A percentile compares a stretch with the other conserved stretches of the same genome.
Evolutionary conservation across 2,113 vertebrate species (phyloP).

Genomic region (Phocoena sinus): DNA sequence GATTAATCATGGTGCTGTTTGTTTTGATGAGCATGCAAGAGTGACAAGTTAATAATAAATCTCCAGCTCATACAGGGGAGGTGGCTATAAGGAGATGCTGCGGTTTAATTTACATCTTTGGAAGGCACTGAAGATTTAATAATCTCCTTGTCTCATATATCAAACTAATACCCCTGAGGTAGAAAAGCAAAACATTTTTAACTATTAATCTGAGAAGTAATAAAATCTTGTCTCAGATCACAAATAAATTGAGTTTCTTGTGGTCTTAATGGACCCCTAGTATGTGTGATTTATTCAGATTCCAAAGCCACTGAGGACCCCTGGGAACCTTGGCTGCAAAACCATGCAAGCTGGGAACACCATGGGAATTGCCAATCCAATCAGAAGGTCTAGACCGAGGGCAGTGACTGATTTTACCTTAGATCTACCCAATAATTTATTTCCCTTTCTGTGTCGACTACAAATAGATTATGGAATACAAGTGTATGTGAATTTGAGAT

Average conservation of each 20-base stretch:
- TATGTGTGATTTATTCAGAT: constrained; percentile 8
- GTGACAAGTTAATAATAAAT: constrained; percentile 67
- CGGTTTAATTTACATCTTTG: constrained; percentile 74
- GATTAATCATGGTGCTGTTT: constrained; percentile 55
- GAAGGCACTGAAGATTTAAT: constrained; percentile 74
- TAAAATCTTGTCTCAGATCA: constrained; percentile 68
- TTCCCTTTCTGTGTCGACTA: not conserved
- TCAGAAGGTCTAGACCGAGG: not conserved
- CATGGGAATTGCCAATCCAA: not conserved
- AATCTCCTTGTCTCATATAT: constrained; percentile 71
- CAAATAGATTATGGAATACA: not conserved
- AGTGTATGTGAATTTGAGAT: not conserved
- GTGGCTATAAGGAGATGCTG: constrained; percentile 40
- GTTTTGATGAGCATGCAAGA: constrained; percentile 63
- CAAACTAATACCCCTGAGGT: constrained; percentile 36
- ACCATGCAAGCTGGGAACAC: not conserved
- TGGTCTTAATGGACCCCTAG: constrained; percentile 54
- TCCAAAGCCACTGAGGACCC: not conserved
- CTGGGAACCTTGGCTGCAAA: not conserved
- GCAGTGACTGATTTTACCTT: not conserved
- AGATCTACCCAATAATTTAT: not conserved
- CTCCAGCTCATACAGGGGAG: constrained; percentile 52
- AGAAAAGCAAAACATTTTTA: constrained; percentile 63
- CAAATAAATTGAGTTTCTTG: constrained; percentile 64
- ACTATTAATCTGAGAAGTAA: constrained; percentile 59